Evolutionary conservation across 1,140 invertebrate species (phyloP), one percentile per base, ranked within the genome.

Genomic region (Lepidurus arcticus): DNA sequence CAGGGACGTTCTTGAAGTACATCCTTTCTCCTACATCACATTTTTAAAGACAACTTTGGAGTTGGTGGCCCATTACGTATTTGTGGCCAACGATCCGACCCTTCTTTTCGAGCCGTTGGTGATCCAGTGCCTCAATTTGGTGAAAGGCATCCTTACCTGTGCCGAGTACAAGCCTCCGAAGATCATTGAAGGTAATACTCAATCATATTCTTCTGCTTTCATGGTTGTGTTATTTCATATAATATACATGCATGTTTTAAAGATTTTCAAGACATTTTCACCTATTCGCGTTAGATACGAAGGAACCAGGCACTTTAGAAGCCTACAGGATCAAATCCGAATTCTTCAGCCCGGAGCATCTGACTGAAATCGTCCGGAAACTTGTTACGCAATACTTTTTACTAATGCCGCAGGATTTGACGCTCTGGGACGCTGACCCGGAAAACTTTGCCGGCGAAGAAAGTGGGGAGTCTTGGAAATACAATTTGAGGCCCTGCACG

Each of bases 391-490:
- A 94, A 81, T 98, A 97, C 85, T 95, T 98, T 83, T 87, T 94
- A 42, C 87, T 98, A 13, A 94, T 92, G 5, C 87, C 90, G 77
- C 89, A 92, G 76, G 96, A 98, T 84, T 85, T 98, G 73, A 90
- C 92, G 76, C 87, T 90, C n/a, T 98, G 95, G 96, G 92, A 94
- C 82, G 88, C 89, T 10, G 93, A 97, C 86, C 94, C 95, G 0
- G 95, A 98, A 87, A 91, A 90, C 80, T 97, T 94, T 86, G 92
- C 91, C 78, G 90, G 91, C 77, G 94, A 96, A 83, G 94, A 96
- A 86, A 89, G 90, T 42, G 94, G 94, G 11, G 94, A 97, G 85
- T 91, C 92, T 65, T 97, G 94, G 92, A 97, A 95, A 84, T 98
- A 95, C 83, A 94, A 90, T 82, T 85, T 97, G 74, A 89, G 92